Conservation (phyloP, 2,888 invertebrate species). For the Synanthedon andrenaeformis region DNA sequence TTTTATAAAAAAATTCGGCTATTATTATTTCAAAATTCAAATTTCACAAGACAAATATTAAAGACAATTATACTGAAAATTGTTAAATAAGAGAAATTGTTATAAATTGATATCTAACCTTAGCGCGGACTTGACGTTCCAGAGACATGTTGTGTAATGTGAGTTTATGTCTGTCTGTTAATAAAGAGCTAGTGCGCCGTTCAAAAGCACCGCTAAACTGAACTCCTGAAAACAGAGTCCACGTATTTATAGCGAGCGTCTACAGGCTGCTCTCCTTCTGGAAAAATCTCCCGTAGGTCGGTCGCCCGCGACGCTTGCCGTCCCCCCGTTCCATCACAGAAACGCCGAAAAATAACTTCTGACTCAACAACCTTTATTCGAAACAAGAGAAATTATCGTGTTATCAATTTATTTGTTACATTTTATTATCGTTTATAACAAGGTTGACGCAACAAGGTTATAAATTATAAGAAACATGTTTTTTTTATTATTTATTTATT, state of each 20-base stretch:
- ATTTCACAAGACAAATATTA: background rate
- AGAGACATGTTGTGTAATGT: constrained; percentile 80
- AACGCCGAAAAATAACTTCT: constrained; percentile 46
- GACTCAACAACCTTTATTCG: constrained; percentile 47
- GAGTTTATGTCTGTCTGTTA: constrained; percentile 24
- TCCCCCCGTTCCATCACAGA: background rate
- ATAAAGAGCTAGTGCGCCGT: constrained; percentile 37
- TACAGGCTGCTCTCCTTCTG: constrained; percentile 57
- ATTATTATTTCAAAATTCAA: background rate
- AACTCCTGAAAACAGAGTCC: constrained; percentile 54
- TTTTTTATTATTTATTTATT: no score
- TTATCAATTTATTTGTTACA: background rate
- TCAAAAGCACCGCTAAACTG: constrained; percentile 56
- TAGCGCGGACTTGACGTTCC: constrained; percentile 91
- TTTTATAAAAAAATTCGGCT: no score
- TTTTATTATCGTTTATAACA: background rate
- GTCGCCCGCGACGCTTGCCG: constrained; percentile 29
- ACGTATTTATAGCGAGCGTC: constrained; percentile 58
- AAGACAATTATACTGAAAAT: no score
- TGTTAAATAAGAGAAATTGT: no score
- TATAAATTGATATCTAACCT: constrained; percentile 69
- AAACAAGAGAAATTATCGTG: constrained; percentile 1
- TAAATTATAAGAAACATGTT: no score
- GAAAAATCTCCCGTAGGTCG: constrained; percentile 50
- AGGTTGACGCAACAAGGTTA: background rate